Evolutionary conservation across 1,140 invertebrate genomes (phyloP).

Genomic region (Cardiocondyla obscurior): DNA sequence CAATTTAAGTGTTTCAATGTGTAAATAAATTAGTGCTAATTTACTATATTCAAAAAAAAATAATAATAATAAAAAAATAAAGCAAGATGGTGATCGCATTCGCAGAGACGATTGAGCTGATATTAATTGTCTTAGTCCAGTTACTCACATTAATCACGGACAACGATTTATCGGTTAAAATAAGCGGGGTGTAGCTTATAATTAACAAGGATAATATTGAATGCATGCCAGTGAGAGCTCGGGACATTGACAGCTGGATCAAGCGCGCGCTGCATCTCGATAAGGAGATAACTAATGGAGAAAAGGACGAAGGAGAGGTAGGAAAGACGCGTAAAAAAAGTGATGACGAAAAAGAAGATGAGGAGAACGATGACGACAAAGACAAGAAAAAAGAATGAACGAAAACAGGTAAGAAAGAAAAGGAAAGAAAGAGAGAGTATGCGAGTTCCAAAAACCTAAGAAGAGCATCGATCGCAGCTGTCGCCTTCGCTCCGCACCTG

Average conservation of each 20-base stretch:
- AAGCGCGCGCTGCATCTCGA: conserved; percentile 36
- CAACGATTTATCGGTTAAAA: not conserved
- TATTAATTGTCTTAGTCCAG: not conserved
- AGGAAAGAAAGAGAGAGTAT: conserved; percentile 18
- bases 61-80: no score
- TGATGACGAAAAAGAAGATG: conserved; percentile 12
- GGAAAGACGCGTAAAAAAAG: conserved; percentile 34
- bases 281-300: conserved; percentile 51
- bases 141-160: not conserved
- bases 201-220: conserved; percentile 11
- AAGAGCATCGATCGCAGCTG: conserved; percentile 82
- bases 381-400: conserved; percentile 16
- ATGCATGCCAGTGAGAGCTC: conserved; percentile 1
- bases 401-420: not conserved
- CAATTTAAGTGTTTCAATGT: not conserved
- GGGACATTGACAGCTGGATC: conserved; percentile 50
- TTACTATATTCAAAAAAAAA: not conserved
- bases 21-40: not conserved
- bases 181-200: conserved; percentile 3
- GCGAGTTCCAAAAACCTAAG: conserved; percentile 78
- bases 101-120: not conserved
- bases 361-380: not conserved
- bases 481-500: conserved; percentile 80
- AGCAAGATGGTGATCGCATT: no score
- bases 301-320: conserved; percentile 15